Evolutionary conservation across 2,888 invertebrate species (phyloP), one percentile per base, ranked within the genome.

Genomic region (Mechanitis mazaeus): DNA sequence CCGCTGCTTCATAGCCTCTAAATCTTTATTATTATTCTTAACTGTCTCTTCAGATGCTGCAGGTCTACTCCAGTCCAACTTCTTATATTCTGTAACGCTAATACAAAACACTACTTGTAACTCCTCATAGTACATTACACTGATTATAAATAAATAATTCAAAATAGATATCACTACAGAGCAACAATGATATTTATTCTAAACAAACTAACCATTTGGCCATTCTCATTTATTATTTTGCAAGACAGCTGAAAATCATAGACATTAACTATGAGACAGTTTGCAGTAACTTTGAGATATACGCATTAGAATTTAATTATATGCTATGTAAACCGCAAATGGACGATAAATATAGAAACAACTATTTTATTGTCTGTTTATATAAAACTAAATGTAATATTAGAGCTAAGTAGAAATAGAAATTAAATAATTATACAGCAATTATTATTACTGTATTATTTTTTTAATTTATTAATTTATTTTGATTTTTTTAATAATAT

Each of bases 11-110:
- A 80, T 82, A 80, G 78, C 75, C 72, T 71, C 78, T 83, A 81
- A 78, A 84, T 83, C 77, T 79, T 78, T 75, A 77, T 84, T 81
- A 84, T 81, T 79, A 79, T 80, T 71, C 78, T 77, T 81, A 78
- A 79, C 77, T 78, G 81, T 83, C 81, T 71, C 56, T 56, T n/a
- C n/a, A 28, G 84, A 84, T 85, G 80, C 84, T 81, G 82, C 81
- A 79, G 72, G 81, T 84, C 80, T 83, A 79, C 72, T 80, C 76
- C 78, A 79, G 81, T 76, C 72, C 76, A 75, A 76, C 75, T 76
- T 74, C 79, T 80, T 83, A 79, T 73, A 78, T 76, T 71, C 69
- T 60, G 61, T 64, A 66, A 67, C 61, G 53, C 59, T 31, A 50
- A 54, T 50, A 58, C 57, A 50, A 4, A 31, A 9, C 42, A 9